Evolutionary conservation across 2,113 vertebrate species (phyloP), one percentile per base, ranked within the genome.

Genomic region (Rissa tridactyla): DNA sequence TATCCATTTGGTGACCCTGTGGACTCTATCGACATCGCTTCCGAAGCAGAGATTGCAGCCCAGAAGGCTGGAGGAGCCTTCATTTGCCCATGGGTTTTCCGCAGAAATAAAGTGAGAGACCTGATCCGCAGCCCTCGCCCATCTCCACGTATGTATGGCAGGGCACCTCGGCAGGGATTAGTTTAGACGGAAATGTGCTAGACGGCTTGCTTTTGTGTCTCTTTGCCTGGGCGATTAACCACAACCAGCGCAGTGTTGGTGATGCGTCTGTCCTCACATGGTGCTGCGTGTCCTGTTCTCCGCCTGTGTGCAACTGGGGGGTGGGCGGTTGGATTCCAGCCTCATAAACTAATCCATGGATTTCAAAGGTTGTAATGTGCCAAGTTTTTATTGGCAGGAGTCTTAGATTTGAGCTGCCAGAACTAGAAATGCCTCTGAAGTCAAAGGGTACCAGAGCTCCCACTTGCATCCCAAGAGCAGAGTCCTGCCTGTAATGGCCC

Each of bases 101-200:
- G 0, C 52, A 51, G 81, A 49, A 47, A 32, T 30, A 44, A 51
- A 57, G 12, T 0, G 1, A 0, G 9, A 32, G 42, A 25, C 47
- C 25, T 78, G 36, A 29, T n/a, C 65, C 10, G 62, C 64, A 70
- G 46, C 55, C 22, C 25, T 71, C 2, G 1, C 32, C 75, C 58
- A 20, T 30, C 61, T 10, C 1, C 21, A 10, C 0, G 0, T 82
- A n/a, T n/a, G 15, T 44, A 21, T 5, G 6, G 22, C 32, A 26
- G 70, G 13, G 40, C n/a, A 34, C 16, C 89, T 34, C 4, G 1
- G 29, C 27, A 36, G 66, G n/a, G 54, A 14, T 14, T 5, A 51
- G 6, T 46, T 44, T 9, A 18, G 34, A 13, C 0, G 27, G 76
- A 65, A 58, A 15, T 13, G 51, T 29, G 44, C 47, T 34, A 49